Base-by-base conservation (phyloP, 1,140 invertebrate species). In the Galleria mellonella region DNA sequence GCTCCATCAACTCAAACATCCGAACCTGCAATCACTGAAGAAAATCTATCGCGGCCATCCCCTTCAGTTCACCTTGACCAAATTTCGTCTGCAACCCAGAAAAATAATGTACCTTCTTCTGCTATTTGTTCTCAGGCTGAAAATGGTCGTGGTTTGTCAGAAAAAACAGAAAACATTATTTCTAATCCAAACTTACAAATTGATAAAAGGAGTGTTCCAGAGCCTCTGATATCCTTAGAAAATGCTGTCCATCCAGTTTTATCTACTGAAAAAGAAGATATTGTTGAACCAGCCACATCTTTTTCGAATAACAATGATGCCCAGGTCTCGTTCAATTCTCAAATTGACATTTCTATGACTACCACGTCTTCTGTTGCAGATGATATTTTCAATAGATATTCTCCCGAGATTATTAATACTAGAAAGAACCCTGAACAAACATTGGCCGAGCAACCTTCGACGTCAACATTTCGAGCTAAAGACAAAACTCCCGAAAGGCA, bases 11-110 rank as follows among this genome's bases (percentile, higher is more conserved):
- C 32, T 36, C 17, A 15, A 31, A 46, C 37, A 30, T 37, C 43
- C 9, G 29, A 36, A 47, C 39, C 43, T 37, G 36, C 32, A 32
- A 52, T 32, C 29, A 42, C 39, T 39, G 33, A 52, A 38, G 39
- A 48, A 42, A 42, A 42, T 36, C 32, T 37, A 42, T 23, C 32
- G 33, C 6, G 39, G 32, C 38, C 45, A 35, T 40, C 37, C 13
- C 12, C 44, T 29, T 40, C 44, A 47, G 44, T 15, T 47, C 29
- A 47, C 28, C 36, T 32, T 27, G 27, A 10, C 14, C 44, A 47
- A 39, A 32, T 32, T 11, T 32, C 28, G 29, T 47, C 36, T 33
- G 36, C 37, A 39, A 47, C 44, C 9, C 28, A 39, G 36, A 13
- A 39, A 39, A 40, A 47, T 47, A 40, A 47, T 47, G 29, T 32